phyloP scores from a whole-genome alignment of 1,140 invertebrate genomes.

The Oppia nitens region DNA sequence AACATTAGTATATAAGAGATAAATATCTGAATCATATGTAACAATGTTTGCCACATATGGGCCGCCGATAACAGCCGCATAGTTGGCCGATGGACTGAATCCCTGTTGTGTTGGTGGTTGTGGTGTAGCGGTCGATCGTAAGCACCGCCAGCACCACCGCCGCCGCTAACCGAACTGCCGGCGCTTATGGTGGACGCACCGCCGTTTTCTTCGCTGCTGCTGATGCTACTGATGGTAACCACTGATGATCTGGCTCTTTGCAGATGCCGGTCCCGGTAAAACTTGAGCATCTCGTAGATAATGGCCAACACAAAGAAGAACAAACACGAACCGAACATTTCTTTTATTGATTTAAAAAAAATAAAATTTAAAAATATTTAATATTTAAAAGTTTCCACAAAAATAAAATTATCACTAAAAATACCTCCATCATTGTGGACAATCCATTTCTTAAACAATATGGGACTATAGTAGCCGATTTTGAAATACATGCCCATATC shows the following conservation, averaged over 20 bases:
- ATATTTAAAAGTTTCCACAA: not conserved
- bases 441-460: conserved; percentile 7
- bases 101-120: not conserved
- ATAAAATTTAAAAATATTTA: not conserved
- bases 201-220: not conserved
- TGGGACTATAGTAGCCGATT: not conserved
- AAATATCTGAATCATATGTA: conserved; percentile 50
- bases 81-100: not conserved
- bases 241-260: not conserved
- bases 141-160: not conserved
- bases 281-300: conserved; percentile 18
- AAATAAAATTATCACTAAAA: not conserved
- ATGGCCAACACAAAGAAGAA: conserved; percentile 15
- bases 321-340: conserved; percentile 9
- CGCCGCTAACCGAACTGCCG: not conserved
- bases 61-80: conserved; percentile 2
- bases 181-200: too few relatives aligned
- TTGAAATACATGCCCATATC: conserved; percentile 4
- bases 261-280: conserved; percentile 3
- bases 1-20: conserved; percentile 36
- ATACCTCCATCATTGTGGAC: not conserved
- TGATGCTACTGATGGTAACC: not conserved
- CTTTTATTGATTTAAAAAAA: not conserved
- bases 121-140: not conserved
- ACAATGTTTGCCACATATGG: conserved; percentile 53